Evolutionary conservation across 2,888 invertebrate genomes (phyloP), one percentile per base, ranked within the genome.

Genomic region (Atethmia centrago): DNA sequence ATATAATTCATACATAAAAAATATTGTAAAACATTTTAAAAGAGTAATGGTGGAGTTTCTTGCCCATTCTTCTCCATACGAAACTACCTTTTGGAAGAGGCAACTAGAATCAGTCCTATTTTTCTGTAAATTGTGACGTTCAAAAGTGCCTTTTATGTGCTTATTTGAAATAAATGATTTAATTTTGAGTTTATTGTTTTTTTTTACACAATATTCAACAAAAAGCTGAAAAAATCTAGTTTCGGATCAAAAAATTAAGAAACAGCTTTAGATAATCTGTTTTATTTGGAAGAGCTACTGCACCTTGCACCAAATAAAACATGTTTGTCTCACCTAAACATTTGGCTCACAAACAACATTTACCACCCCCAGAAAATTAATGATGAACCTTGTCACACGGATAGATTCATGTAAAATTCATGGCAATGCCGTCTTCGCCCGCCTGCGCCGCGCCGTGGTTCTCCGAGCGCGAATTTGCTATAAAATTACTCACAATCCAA

Each of bases 361-460:
- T 85, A 88, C 89, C 85, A 85, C 85, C 87, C 85, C 82, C 88
- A 87, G 87, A 90, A 92, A 93, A 94, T 93, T 92, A 94, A 94
- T 93, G 94, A 92, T 90, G 90, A 83, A 88, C 89, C 90, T 90
- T 91, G 93, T 92, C 92, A 91, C 91, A 90, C 86, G 84, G 85
- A 84, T 87, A 85, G 90, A 90, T 93, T 95, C 95, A 95, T 95
- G 95, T 94, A 94, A 95, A 94, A 95, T 95, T 95, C 95, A 95
- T 95, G 92, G 79, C 89, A 72, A 77, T 84, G 83, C 89, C 88
- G 88, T 85, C 88, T 89, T 84, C 85, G 79, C 85, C 79, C 86
- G 86, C 85, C 36, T n/a, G n/a, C n/a, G n/a, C 40, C 45, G 21
- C 53, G 16, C 80, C 88, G 88, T 88, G 89, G 89, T 88, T 88